Evolutionary conservation across 1,140 invertebrate species (phyloP).

Genomic region (Drosophila burlai): DNA sequence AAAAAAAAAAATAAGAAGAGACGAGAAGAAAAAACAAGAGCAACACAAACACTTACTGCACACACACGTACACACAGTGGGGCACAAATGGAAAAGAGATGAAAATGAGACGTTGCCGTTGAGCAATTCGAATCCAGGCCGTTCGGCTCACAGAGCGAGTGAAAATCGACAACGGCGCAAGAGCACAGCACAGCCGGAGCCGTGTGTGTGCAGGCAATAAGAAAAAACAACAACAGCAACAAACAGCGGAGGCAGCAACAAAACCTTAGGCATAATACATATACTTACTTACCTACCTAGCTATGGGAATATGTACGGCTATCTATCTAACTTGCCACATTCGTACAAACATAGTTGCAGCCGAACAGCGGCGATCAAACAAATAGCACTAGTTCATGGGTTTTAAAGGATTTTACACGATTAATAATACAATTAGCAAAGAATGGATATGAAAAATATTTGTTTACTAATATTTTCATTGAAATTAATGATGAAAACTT

Average conservation of each 20-base stretch:
- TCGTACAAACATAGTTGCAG: slow-evolving; percentile 37
- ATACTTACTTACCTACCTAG: slow-evolving; percentile 48
- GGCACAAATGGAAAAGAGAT: slow-evolving; percentile 66
- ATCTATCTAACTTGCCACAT: slow-evolving; percentile 43
- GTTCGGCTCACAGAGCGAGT: slow-evolving; percentile 46
- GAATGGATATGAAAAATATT: background rate
- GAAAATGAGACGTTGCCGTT: slow-evolving; percentile 71
- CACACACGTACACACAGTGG: slow-evolving; percentile 31
- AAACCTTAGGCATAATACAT: slow-evolving; percentile 73
- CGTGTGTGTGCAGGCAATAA: slow-evolving; percentile 62
- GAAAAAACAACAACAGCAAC: slow-evolving; percentile 59
- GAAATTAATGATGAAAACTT: background rate
- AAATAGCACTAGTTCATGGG: background rate
- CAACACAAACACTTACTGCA: slow-evolving; percentile 58
- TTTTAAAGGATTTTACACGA: background rate
- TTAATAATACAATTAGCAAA: background rate
- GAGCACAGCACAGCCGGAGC: slow-evolving; percentile 4
- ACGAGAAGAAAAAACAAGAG: slow-evolving; percentile 56
- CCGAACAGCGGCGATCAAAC: slow-evolving; percentile 8
- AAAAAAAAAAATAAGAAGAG: slow-evolving; percentile 32
- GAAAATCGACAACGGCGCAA: slow-evolving; percentile 68
- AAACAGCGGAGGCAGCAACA: slow-evolving; percentile 32
- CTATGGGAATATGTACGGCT: slow-evolving; percentile 23
- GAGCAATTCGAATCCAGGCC: slow-evolving; percentile 55
- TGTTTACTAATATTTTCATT: background rate